phyloP scores from a whole-genome alignment of 2,113 vertebrate species.

The Menura novaehollandiae region DNA sequence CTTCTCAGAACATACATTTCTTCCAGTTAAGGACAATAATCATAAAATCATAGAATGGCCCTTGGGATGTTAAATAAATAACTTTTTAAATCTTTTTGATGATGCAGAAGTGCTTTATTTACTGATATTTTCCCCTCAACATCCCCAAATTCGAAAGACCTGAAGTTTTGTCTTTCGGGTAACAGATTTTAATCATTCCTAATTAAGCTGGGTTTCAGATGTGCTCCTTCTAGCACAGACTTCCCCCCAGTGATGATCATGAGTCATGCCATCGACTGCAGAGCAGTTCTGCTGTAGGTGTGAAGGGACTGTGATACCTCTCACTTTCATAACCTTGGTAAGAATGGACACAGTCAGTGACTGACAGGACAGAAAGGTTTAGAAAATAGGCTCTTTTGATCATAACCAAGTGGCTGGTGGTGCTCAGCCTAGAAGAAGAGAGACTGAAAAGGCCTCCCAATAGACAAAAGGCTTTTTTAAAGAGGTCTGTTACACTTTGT shows the following conservation, averaged over 20 bases:
- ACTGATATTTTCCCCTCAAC: neutral
- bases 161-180: neutral
- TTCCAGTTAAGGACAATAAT: neutral
- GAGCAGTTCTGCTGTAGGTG: neutral
- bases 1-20: neutral
- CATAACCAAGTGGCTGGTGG: neutral
- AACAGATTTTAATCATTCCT: neutral
- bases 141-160: neutral
- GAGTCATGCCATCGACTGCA: neutral
- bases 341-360: neutral
- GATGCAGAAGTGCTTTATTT: neutral
- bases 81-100: neutral
- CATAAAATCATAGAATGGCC: neutral
- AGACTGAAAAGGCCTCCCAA: neutral
- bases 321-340: neutral
- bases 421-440: neutral
- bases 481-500: neutral
- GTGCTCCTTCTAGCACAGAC: neutral
- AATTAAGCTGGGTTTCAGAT: neutral
- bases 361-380: neutral
- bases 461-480: neutral
- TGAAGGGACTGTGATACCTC: neutral
- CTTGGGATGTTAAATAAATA: neutral
- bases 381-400: neutral
- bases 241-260: rapidly evolving